These are phyloP conservation scores for Chaetodon auriga DNA, from an alignment of 2,113 vertebrate genomes.

Conservation along the genomic window DNA sequence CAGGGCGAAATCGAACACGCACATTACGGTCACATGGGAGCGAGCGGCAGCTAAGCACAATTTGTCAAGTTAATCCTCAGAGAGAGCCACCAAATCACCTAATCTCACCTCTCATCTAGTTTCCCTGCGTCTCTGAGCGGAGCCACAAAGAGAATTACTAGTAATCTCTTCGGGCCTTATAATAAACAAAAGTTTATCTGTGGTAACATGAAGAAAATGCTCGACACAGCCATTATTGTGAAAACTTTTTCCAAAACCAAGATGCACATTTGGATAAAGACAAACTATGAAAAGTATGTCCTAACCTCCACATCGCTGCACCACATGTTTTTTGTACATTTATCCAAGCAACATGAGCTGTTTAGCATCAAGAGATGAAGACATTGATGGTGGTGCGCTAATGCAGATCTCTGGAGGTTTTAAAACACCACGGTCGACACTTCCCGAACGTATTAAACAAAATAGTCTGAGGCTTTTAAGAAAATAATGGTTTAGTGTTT, in stretches of 20 bases:
- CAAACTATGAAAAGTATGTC: neutral
- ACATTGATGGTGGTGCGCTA: neutral
- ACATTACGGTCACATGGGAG: conserved; percentile 11
- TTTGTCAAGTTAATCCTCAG: conserved; percentile 22
- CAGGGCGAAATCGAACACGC: neutral
- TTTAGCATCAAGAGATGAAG: neutral
- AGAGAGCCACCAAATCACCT: neutral
- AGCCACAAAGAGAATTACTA: conserved; percentile 1
- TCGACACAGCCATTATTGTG: neutral
- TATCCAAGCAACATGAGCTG: neutral
- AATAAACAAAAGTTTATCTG: neutral
- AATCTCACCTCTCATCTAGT: neutral
- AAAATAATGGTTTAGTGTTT: neutral
- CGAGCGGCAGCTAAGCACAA: neutral
- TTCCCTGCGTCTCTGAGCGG: neutral
- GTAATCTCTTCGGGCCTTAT: neutral
- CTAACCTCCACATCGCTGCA: neutral
- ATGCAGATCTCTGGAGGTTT: conserved; percentile 11
- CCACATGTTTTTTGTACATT: neutral
- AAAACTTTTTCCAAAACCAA: neutral
- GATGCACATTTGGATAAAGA: neutral
- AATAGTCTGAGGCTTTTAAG: neutral
- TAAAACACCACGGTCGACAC: neutral
- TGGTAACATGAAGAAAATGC: neutral
- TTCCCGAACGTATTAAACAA: neutral